Conservation (phyloP, 2,888 invertebrate species). For the Epirrhoe alternata region DNA sequence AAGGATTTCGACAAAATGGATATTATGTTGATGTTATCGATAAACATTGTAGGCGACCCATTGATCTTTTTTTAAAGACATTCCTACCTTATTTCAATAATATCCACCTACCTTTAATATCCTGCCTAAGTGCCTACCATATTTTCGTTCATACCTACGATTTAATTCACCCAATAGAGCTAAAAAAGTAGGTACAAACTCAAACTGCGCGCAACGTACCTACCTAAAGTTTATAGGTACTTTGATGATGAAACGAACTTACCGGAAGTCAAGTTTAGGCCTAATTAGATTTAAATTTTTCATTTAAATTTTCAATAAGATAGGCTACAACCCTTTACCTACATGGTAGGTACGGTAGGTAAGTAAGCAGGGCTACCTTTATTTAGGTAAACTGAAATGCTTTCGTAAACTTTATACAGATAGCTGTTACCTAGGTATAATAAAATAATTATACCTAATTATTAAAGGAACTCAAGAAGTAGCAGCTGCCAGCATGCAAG, state of each 20-base stretch:
- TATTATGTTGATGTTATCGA: not conserved
- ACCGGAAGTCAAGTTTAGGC: conserved; percentile 14
- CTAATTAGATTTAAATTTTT: no score
- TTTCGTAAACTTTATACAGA: not conserved
- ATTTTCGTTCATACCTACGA: no score
- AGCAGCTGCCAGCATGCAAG: not conserved
- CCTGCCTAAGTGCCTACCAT: no score
- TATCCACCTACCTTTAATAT: no score
- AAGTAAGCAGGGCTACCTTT: conserved; percentile 1
- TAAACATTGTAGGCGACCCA: not conserved
- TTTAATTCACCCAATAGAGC: no score
- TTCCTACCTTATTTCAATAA: not conserved
- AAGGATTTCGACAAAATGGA: conserved; percentile 5
- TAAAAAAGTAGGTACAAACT: not conserved
- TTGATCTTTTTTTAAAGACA: conserved; percentile 3
- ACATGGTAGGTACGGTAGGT: not conserved
- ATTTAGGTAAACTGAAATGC: not conserved
- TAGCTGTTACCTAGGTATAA: no score
- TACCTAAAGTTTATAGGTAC: not conserved
- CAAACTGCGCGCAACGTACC: no score
- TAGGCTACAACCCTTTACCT: no score
- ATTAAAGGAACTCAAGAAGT: not conserved
- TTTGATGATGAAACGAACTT: conserved; percentile 9
- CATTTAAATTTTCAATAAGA: no score
- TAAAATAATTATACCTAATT: no score